Evolutionary conservation across 2,888 invertebrate species (phyloP).

Genomic region (Himalopsyche japonica): DNA sequence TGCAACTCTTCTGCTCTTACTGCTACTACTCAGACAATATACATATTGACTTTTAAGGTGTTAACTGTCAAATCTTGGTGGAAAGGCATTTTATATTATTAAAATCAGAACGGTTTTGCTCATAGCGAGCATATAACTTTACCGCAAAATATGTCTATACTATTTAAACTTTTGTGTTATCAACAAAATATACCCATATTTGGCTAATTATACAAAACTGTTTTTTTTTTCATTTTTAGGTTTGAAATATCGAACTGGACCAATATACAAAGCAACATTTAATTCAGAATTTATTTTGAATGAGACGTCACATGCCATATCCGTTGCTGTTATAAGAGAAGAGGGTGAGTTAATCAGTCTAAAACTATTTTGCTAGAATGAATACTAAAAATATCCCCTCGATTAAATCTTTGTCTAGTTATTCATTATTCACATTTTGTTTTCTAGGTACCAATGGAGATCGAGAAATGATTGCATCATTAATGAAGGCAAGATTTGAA

Average conservation of each 20-base stretch:
- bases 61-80: too few relatives aligned
- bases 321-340: slow-evolving; percentile 91
- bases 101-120: too few relatives aligned
- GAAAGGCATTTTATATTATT: too few relatives aligned
- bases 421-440: neutral
- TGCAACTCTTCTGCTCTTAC: too few relatives aligned
- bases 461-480: slow-evolving; percentile 93
- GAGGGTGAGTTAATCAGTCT: slow-evolving; percentile 65
- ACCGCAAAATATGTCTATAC: too few relatives aligned
- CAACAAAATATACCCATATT: too few relatives aligned
- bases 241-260: slow-evolving; percentile 69
- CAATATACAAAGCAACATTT: slow-evolving; percentile 73
- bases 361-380: neutral
- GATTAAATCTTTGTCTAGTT: neutral
- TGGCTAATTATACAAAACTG: too few relatives aligned
- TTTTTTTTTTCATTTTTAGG: slow-evolving; percentile 45
- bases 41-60: too few relatives aligned
- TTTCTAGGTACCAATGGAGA: slow-evolving; percentile 84
- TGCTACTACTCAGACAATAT: too few relatives aligned
- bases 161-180: too few relatives aligned
- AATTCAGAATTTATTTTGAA: slow-evolving; percentile 61
- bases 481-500: slow-evolving; percentile 85
- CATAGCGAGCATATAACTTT: too few relatives aligned
- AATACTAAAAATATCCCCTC: neutral
- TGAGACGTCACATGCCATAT: slow-evolving; percentile 52